Evolutionary conservation across 2,797 vertebrate genomes (phyloP).

Genomic region (Oreochromis grahami): DNA sequence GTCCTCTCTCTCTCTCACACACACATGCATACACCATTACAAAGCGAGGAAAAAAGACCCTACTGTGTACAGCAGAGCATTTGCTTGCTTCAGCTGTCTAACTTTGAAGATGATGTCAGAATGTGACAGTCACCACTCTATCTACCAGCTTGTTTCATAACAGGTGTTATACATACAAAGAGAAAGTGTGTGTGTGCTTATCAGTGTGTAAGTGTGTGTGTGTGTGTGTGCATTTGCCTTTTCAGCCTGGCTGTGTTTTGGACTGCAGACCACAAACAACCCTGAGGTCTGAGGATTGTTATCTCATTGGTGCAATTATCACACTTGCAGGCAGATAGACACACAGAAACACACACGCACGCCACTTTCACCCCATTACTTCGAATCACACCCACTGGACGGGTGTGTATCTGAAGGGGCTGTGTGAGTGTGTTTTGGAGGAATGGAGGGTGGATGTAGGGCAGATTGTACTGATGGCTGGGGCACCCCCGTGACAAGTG

Average conservation of each 20-base stretch:
- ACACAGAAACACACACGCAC: not conserved
- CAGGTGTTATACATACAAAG: conserved; percentile 62
- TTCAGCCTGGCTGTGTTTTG: conserved; percentile 39
- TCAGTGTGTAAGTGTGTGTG: not conserved
- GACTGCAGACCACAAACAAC: conserved; percentile 55
- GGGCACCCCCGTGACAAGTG: conserved; percentile 51
- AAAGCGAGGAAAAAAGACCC: not conserved
- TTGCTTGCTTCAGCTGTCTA: conserved; percentile 50
- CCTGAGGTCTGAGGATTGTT: conserved; percentile 56
- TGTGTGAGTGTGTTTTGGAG: conserved; percentile 17
- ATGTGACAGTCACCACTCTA: conserved; percentile 24
- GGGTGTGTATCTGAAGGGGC: conserved; percentile 16
- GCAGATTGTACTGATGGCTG: conserved; percentile 37
- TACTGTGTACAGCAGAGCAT: conserved; percentile 13
- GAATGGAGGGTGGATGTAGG: conserved; percentile 2
- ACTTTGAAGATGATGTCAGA: conserved; percentile 45
- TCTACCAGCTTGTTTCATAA: conserved; percentile 44
- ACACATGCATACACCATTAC: conserved; percentile 5
- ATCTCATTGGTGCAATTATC: conserved; percentile 59
- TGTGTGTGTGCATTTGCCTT: conserved; percentile 24
- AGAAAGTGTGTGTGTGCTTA: not conserved
- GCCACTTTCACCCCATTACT: conserved; percentile 47
- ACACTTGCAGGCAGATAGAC: conserved; percentile 12
- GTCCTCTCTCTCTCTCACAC: conserved; percentile 18
- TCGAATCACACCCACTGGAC: conserved; percentile 28